phyloP scores from a whole-genome alignment of 1,140 invertebrate genomes.

The Hyles euphorbiae region DNA sequence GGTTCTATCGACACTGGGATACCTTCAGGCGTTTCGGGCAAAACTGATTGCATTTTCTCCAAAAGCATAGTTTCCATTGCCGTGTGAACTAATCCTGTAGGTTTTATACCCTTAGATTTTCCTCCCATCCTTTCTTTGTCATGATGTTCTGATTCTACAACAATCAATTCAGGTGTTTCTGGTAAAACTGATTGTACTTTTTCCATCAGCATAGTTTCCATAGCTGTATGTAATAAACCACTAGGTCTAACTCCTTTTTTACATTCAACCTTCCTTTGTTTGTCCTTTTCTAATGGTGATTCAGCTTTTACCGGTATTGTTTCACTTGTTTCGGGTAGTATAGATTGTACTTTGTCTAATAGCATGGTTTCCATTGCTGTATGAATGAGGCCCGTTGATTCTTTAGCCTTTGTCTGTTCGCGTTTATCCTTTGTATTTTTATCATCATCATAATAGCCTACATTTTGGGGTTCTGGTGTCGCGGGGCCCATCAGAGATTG shows the following conservation, averaged over 20 bases:
- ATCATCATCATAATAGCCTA: conserved; percentile 37
- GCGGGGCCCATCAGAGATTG: conserved; percentile 54
- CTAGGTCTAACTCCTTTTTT: conserved; percentile 2
- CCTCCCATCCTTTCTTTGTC: neutral
- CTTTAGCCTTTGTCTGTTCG: conserved; percentile 23
- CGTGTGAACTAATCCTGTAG: conserved; percentile 22
- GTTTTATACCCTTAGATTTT: conserved; percentile 12
- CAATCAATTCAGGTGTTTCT: conserved; percentile 7
- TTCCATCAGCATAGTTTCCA: conserved; percentile 26
- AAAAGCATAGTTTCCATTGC: conserved; percentile 28
- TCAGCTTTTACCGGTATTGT: no score
- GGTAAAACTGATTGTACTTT: conserved; percentile 24
- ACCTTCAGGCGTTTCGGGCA: conserved; percentile 16
- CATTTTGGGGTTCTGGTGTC: conserved; percentile 38
- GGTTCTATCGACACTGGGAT: neutral
- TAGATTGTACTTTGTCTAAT: neutral
- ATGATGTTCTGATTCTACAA: conserved; percentile 1
- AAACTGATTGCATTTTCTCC: conserved; percentile 24
- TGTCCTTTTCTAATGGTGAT: no score
- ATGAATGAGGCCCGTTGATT: neutral
- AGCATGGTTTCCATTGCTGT: neutral
- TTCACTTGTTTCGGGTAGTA: neutral
- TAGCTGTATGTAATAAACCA: conserved; percentile 23
- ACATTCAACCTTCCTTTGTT: no score
- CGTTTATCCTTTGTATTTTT: conserved; percentile 56